Base-by-base conservation (phyloP, 2,888 invertebrate species). In the Myathropa florea region DNA sequence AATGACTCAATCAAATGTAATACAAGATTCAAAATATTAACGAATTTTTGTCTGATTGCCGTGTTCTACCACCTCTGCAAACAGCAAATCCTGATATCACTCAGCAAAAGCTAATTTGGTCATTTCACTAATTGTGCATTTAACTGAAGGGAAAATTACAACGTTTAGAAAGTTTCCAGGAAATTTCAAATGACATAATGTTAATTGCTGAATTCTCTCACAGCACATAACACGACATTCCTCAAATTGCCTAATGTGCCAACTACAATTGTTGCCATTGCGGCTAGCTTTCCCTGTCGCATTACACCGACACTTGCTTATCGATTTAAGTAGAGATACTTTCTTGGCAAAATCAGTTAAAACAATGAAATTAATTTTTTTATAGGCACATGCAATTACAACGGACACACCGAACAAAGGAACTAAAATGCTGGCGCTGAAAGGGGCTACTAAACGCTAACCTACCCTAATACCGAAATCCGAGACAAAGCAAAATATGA, bases 241-340 rank as follows among this genome's bases (percentile, higher is more conserved):
- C 39, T 46, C 46, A 81, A 68, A 68, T 68, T 57, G 12, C 24
- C 68, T 28, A 68, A 75, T 68, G 65, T 68, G 67, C 80, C 80
- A 80, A 80, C 24, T 73, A 55, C 36, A 68, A 24, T 68, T 61
- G 68, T 18, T 36, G 55, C 21, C 12, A 23, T 9, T 18, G n/a
- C 33, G 26, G 53, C 36, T 63, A 63, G 68, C 63, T 81, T 81
- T 81, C 75, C 23, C 80, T 67, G 73, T 61, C 64, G 57, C 59
- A 36, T 23, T 36, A 7, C 46, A 18, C 18, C n/a, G n/a, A 7
- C 18, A 1, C 7, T 1, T 18, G 46, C 46, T 46, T 46, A 46
- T 46, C 18, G 46, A 46, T 46, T 46, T n/a, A 2, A 18, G 18
- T 7, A 46, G 46, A 46, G 46, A 46, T 46, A 46, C 18, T 46